Evolutionary conservation across 2,113 vertebrate genomes (phyloP).

Genomic region (Romanogobio albipinnatus): DNA sequence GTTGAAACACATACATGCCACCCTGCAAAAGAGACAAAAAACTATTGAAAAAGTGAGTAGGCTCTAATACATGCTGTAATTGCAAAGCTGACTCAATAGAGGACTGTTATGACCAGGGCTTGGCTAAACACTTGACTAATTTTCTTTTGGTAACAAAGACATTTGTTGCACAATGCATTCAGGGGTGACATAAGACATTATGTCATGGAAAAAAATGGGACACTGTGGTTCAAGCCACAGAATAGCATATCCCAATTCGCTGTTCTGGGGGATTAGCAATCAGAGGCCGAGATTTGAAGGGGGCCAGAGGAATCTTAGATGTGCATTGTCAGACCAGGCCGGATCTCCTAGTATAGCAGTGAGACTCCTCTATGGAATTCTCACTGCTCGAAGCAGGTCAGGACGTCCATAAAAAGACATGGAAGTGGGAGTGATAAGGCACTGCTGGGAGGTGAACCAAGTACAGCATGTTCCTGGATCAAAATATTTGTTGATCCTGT

Average conservation of each 20-base stretch:
- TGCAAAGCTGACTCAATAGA: not conserved
- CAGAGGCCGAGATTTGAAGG: not conserved
- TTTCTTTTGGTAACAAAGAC: constrained; percentile 32
- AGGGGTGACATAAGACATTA: constrained; percentile 44
- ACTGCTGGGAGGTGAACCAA: not conserved
- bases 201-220: constrained; percentile 42
- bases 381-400: constrained; percentile 60
- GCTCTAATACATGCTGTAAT: not conserved
- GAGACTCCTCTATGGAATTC: constrained; percentile 59
- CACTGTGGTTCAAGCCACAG: constrained; percentile 1
- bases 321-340: constrained; percentile 14
- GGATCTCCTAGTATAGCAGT: constrained; percentile 49
- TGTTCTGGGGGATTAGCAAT: not conserved
- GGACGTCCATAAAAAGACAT: constrained; percentile 63
- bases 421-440: constrained; percentile 47
- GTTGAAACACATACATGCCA: constrained; percentile 99
- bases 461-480: no score
- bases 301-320: constrained; percentile 25
- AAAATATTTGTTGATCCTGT: no score
- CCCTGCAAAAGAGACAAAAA: constrained; percentile 76
- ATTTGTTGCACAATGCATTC: constrained; percentile 24
- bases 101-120: not conserved
- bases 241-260: constrained; percentile 43
- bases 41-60: not conserved
- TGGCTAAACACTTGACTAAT: not conserved